Evolutionary conservation across 2,113 vertebrate genomes (phyloP).

Genomic region (Vireo altiloquus): DNA sequence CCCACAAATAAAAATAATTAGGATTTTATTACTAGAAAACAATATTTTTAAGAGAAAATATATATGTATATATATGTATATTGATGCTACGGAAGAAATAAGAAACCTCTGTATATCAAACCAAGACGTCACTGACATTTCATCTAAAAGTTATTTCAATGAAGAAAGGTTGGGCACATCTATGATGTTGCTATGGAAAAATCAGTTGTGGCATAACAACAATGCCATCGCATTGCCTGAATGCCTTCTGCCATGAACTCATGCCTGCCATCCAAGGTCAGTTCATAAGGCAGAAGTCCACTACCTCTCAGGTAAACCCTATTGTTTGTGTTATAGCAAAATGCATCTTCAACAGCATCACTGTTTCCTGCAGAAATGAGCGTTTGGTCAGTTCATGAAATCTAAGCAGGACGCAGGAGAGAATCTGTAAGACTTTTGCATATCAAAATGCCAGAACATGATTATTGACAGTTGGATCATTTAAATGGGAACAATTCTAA

Average conservation of each 20-base stretch:
- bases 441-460: neutral
- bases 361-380: neutral
- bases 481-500: neutral
- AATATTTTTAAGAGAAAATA: neutral
- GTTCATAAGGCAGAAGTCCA: neutral
- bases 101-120: neutral
- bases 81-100: neutral
- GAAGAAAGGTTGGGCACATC: neutral
- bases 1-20: neutral
- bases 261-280: fast-evolving
- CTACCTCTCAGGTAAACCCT: neutral
- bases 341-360: neutral
- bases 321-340: neutral
- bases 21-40: neutral
- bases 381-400: neutral
- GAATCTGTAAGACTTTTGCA: neutral
- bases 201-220: neutral
- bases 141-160: neutral
- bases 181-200: neutral
- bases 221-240: neutral
- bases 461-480: neutral
- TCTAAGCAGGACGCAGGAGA: neutral
- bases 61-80: too few species aligned
- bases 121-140: neutral
- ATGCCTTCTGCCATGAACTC: neutral